Evolutionary conservation across 2,888 invertebrate genomes (phyloP), one percentile per base, ranked within the genome.

Genomic region (Hedya salicella): DNA sequence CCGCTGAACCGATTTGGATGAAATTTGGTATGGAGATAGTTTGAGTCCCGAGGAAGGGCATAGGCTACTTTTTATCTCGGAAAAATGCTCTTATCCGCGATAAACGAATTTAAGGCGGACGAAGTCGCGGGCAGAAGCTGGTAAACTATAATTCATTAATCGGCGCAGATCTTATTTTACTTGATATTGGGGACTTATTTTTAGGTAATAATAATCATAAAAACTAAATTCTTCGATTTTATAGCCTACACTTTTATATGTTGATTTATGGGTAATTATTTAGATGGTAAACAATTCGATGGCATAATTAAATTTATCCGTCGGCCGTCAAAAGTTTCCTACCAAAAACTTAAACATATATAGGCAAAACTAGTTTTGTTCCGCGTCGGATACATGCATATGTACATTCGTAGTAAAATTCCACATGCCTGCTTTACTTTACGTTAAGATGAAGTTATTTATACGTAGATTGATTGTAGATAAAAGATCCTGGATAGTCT

Each of bases 171-270:
- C n/a, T n/a, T n/a, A n/a, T n/a, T n/a, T n/a, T n/a, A n/a, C n/a
- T n/a, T n/a, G n/a, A n/a, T n/a, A n/a, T n/a, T n/a, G n/a, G n/a
- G n/a, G 4, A 19, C 9, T 4, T 39, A 54, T 48, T 54, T 62
- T 17, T 25, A 32, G 13, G 6, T 9, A 53, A 48, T 39, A 30
- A 48, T 40, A 46, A 13, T 13, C n/a, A 30, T 16, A 56, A 49
- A 36, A 57, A 57, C 42, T 25, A 42, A n/a, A 50, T 49, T 54
- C 56, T 14, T 42, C 49, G 9, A 8, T 53, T 65, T 52, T 65
- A 65, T 50, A 46, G 17, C 30, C 36, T 25, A 25, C 14, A 17
- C 14, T 3, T 49, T 49, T 48, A 48, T 21, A 9, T 3, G 13
- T 52, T 59, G 36, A 46, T 52, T 57, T 52, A 39, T 52, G 46